Evolutionary conservation across 2,113 vertebrate genomes (phyloP), one percentile per base, ranked within the genome.

Genomic region (Salvator merianae): DNA sequence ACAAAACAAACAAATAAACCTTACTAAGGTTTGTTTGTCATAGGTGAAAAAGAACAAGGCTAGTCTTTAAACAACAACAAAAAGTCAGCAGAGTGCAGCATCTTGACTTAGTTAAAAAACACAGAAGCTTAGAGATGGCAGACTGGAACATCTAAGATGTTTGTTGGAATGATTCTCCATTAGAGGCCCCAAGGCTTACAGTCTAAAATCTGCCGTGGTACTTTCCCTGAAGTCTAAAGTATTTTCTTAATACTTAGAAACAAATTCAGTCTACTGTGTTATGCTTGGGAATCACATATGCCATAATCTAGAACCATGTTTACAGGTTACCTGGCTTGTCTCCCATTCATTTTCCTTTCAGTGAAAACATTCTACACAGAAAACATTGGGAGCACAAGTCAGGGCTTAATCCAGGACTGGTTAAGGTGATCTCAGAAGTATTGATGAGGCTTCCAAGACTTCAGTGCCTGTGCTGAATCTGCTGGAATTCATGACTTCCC

Each of bases 1-100:
- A 20, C 18, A 59, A 59, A 55, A 59, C 55, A 47, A 47, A 47
- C 14, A 22, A 53, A 71, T 59, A 71, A 81, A n/a, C 0, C 65
- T 79, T 32, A 77, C 66, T 85, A 71, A 86, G 75, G 84, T 81
- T 53, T 84, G 75, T 79, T 70, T 86, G 12, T 88, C 76, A 78
- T 38, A 83, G 81, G 10, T 75, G 68, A 86, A 75, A 20, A 59
- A 66, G 43, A 30, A 78, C 77, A 76, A 72, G 74, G 43, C 13
- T 62, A 55, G 83, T 34, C 63, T 82, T 66, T 53, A 18, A 36
- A 63, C 36, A 88, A 83, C 76, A 50, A 32, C 30, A 43, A 77
- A 74, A 63, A 82, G 24, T 63, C 63, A 32, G 26, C 83, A 34
- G 18, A 55, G 40, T 24, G 24, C n/a, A 63, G 78, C 18, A 59